These are phyloP conservation scores for Plodia interpunctella DNA, from an alignment of 1,140 invertebrate species.

Conservation along the genomic window DNA sequence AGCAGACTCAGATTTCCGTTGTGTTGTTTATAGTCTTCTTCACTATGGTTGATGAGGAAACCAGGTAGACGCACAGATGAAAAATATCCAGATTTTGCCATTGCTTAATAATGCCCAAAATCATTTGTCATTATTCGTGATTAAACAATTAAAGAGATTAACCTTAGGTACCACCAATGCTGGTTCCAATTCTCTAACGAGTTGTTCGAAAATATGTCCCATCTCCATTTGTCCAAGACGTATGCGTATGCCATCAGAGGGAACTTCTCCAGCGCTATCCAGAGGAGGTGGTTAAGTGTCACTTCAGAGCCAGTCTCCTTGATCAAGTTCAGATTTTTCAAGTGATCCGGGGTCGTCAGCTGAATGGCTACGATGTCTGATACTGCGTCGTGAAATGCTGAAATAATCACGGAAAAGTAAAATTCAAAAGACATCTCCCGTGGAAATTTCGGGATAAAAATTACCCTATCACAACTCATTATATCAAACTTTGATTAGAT, in stretches of 20 bases:
- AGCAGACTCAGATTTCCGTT: too few species aligned
- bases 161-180: slow-evolving; percentile 81
- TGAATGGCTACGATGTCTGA: slow-evolving; percentile 82
- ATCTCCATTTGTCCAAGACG: slow-evolving; percentile 78
- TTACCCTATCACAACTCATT: too few species aligned
- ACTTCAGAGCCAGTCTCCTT: slow-evolving; percentile 57
- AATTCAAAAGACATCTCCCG: too few species aligned
- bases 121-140: too few species aligned
- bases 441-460: too few species aligned
- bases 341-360: slow-evolving; percentile 77
- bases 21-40: too few species aligned
- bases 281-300: slow-evolving; percentile 80
- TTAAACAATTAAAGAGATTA: neutral
- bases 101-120: too few species aligned
- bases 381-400: slow-evolving; percentile 84
- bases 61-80: too few species aligned
- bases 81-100: too few species aligned
- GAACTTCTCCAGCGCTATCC: slow-evolving; percentile 81
- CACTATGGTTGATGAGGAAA: too few species aligned
- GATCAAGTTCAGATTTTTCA: slow-evolving; percentile 70
- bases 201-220: slow-evolving; percentile 78
- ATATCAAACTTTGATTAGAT: too few species aligned
- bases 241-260: slow-evolving; percentile 79
- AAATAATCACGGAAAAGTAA: slow-evolving; percentile 12
- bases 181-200: slow-evolving; percentile 75